Evolutionary conservation across 2,113 vertebrate species (phyloP).

Genomic region (Motacilla tschutschensis): DNA sequence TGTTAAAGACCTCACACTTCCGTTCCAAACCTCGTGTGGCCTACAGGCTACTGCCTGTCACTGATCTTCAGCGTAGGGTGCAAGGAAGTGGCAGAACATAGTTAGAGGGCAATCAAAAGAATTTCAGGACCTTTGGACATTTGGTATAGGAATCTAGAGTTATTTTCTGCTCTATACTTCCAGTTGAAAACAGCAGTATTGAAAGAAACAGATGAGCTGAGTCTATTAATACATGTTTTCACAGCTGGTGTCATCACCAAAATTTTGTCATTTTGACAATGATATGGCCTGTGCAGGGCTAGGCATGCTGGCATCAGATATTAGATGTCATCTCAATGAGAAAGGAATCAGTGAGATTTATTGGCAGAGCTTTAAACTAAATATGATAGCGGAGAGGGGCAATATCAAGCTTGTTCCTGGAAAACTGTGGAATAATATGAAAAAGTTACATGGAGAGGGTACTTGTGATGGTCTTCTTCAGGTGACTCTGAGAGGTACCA

Average conservation of each 20-base stretch:
- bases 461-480: background rate
- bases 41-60: too few relatives aligned
- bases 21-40: background rate
- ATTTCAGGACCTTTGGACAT: background rate
- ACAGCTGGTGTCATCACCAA: background rate
- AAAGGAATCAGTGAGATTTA: background rate
- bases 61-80: background rate
- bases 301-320: background rate
- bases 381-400: too few relatives aligned
- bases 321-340: background rate
- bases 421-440: background rate
- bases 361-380: background rate
- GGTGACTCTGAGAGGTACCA: background rate
- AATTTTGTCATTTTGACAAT: background rate
- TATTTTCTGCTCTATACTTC: background rate
- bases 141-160: background rate
- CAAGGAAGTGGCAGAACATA: background rate
- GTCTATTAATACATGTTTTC: background rate
- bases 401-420: background rate
- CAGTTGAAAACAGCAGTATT: background rate
- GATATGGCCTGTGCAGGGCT: too few relatives aligned
- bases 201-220: background rate
- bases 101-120: background rate
- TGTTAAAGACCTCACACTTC: too few relatives aligned
- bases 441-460: background rate